Percentiles rank a stretch among this genome's conserved stretches.
phyloP scores from a whole-genome alignment of 1,140 invertebrate genomes.

The Meteorus sp. region DNA sequence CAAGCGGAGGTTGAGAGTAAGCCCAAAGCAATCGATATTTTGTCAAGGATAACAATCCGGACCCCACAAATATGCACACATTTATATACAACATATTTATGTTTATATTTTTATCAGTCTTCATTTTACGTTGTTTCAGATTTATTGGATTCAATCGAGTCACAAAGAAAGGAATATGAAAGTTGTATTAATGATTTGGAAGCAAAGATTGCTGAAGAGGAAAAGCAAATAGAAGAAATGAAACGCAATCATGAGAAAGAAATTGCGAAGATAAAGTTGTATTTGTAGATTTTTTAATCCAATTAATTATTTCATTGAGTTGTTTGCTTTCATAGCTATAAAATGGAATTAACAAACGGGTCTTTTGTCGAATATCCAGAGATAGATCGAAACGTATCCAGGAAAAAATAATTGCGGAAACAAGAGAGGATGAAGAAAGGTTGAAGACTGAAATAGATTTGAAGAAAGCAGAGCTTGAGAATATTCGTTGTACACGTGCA shows the following conservation, averaged over 20 bases:
- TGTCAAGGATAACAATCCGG: conserved; percentile 5
- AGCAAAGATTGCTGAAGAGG: too few relatives aligned
- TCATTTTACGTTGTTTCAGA: neutral
- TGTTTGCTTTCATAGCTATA: too few relatives aligned
- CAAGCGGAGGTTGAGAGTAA: conserved; percentile 22
- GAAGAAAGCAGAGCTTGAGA: conserved; percentile 17
- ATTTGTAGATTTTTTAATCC: too few relatives aligned
- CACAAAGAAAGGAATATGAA: too few relatives aligned
- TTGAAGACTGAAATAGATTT: neutral
- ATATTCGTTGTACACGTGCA: conserved; percentile 14
- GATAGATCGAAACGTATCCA: neutral
- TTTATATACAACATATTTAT: neutral
- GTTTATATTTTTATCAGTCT: neutral
- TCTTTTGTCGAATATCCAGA: neutral
- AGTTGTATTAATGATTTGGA: too few relatives aligned
- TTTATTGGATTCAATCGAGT: too few relatives aligned
- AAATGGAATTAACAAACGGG: too few relatives aligned
- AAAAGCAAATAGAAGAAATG: too few relatives aligned
- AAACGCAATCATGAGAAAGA: too few relatives aligned
- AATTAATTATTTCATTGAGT: too few relatives aligned
- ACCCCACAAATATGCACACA: conserved; percentile 12
- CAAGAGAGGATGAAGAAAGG: neutral
- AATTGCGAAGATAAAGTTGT: too few relatives aligned
- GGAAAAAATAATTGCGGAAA: neutral
- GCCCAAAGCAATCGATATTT: conserved; percentile 7